Percentiles rank a stretch among this genome's conserved stretches.
Evolutionary conservation across 1,140 invertebrate genomes (phyloP).

Genomic region (Tachypleus tridentatus): DNA sequence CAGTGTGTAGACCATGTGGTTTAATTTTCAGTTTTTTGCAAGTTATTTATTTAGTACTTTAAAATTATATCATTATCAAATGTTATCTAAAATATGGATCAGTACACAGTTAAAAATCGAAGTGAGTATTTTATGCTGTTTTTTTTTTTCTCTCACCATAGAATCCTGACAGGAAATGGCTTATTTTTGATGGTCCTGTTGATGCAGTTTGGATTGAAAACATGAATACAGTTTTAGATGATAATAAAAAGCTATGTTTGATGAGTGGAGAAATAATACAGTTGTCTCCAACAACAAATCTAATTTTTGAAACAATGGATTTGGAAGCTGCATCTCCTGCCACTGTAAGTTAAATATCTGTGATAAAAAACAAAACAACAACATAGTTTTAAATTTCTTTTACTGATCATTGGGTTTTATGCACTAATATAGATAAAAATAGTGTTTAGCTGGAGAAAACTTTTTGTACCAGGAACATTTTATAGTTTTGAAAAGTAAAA

Average conservation of each 20-base stretch:
- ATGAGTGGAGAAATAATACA: constrained; percentile 94
- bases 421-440: too few relatives aligned
- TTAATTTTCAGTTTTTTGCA: too few relatives aligned
- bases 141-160: constrained; percentile 19
- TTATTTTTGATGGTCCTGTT: constrained; percentile 91
- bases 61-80: too few relatives aligned
- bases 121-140: background rate
- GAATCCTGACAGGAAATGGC: constrained; percentile 67
- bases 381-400: too few relatives aligned
- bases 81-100: background rate
- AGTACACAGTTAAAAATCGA: background rate
- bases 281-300: constrained; percentile 72
- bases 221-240: constrained; percentile 92
- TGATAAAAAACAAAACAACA: too few relatives aligned
- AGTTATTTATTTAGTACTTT: too few relatives aligned
- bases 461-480: too few relatives aligned
- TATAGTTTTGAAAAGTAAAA: too few relatives aligned
- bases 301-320: constrained; percentile 91
- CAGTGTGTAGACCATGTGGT: too few relatives aligned
- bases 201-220: constrained; percentile 97
- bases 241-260: constrained; percentile 86
- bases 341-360: constrained; percentile 37
- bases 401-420: too few relatives aligned
- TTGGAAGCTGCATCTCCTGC: constrained; percentile 79
- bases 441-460: too few relatives aligned